Evolutionary conservation across 2,888 invertebrate genomes (phyloP).

Genomic region (Luffia ferchaultella): DNA sequence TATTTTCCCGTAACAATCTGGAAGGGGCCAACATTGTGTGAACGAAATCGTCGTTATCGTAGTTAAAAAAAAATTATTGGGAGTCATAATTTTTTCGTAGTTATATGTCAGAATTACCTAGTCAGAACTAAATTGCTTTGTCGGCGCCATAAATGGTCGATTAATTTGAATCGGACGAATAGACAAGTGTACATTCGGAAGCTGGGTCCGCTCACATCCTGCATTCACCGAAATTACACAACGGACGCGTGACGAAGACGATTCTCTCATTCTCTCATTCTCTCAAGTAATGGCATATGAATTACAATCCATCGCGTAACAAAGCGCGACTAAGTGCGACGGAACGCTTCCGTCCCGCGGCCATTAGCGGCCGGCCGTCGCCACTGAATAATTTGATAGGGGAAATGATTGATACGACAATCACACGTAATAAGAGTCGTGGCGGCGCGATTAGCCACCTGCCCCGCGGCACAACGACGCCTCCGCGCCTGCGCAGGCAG

Average conservation of each 20-base stretch:
- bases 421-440: constrained; percentile 61
- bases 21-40: too few species aligned
- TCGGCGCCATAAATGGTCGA: too few species aligned
- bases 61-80: too few species aligned
- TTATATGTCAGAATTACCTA: too few species aligned
- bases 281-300: constrained; percentile 43
- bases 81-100: too few species aligned
- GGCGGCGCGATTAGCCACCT: constrained; percentile 44
- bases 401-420: constrained; percentile 65
- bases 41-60: too few species aligned
- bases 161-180: too few species aligned
- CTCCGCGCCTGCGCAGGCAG: too few species aligned
- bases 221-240: neutral
- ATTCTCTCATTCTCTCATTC: constrained; percentile 38
- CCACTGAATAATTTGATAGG: constrained; percentile 64
- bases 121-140: too few species aligned
- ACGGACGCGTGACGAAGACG: constrained; percentile 20
- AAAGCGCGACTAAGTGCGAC: constrained; percentile 59
- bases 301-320: constrained; percentile 54
- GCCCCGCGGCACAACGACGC: neutral
- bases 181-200: neutral
- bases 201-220: neutral
- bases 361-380: constrained; percentile 42
- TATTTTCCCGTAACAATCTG: neutral
- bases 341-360: constrained; percentile 46